Percentiles rank a stretch among this genome's conserved stretches.
Conservation (phyloP, 2,113 vertebrate species). For the Percina caprodes region DNA sequence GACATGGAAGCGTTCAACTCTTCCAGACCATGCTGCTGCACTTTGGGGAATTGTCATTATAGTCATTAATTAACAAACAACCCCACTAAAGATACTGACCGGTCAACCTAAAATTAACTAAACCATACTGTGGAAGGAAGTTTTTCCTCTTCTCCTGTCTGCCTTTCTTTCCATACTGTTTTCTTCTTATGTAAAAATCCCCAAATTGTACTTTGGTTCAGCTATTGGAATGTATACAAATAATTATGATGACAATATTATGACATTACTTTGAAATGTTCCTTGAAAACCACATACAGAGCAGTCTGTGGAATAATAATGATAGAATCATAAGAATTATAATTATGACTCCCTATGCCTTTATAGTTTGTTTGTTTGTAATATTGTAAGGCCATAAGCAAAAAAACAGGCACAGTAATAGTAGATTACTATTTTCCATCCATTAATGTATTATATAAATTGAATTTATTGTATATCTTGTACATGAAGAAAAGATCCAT, state of each 20-base stretch:
- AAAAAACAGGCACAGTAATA: background rate
- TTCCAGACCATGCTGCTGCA: constrained; percentile 16
- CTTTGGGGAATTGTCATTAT: constrained; percentile 51
- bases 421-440: background rate
- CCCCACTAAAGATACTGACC: constrained; percentile 17
- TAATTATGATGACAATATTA: constrained; percentile 48
- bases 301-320: constrained; percentile 18
- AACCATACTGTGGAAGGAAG: constrained; percentile 31
- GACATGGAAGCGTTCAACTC: constrained; percentile 35
- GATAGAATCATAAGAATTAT: constrained; percentile 5
- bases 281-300: constrained; percentile 36
- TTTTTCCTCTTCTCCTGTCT: constrained; percentile 2
- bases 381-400: background rate
- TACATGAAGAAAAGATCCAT: constrained; percentile 1
- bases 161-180: constrained; percentile 1
- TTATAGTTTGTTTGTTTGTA: background rate
- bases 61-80: constrained; percentile 65
- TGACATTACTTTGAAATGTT: constrained; percentile 48
- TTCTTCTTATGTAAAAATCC: constrained; percentile 34
- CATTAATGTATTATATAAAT: constrained; percentile 8
- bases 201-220: constrained; percentile 26
- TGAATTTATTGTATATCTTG: constrained; percentile 2
- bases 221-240: constrained; percentile 29
- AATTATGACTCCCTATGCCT: constrained; percentile 23
- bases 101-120: constrained; percentile 26